Evolutionary conservation across 2,113 vertebrate genomes (phyloP).

Genomic region (Parotia lawesii): DNA sequence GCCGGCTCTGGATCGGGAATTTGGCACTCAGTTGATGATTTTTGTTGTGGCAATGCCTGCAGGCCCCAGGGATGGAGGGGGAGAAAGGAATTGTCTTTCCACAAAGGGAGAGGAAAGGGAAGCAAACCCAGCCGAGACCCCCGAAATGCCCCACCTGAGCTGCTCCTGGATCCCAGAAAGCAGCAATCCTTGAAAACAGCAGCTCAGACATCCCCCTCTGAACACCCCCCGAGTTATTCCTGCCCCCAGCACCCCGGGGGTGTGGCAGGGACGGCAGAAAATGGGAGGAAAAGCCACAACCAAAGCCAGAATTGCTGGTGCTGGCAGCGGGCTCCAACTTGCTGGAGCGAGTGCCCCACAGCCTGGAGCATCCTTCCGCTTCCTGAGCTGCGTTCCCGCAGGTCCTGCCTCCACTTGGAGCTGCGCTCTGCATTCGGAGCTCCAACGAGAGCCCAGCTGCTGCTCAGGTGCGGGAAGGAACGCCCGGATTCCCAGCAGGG

Average conservation of each 20-base stretch:
- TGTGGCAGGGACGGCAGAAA: fast-evolving
- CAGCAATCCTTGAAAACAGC: not conserved
- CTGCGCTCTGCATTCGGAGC: not conserved
- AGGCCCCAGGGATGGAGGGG: not conserved
- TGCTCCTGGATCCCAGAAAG: not conserved
- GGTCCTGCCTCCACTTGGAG: not conserved
- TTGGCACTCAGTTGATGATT: fast-evolving
- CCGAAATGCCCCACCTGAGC: not conserved
- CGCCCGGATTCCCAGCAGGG: fast-evolving
- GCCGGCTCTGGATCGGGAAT: not conserved
- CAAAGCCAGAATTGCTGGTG: not conserved
- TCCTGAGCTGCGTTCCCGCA: fast-evolving
- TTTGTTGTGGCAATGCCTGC: not conserved
- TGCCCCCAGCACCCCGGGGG: not conserved
- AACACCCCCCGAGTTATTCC: fast-evolving
- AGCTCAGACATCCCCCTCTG: not conserved
- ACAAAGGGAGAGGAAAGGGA: not conserved
- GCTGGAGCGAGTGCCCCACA: not conserved
- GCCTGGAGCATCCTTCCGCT: not conserved
- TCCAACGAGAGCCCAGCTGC: not conserved
- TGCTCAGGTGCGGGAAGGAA: not conserved
- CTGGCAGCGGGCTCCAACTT: not conserved
- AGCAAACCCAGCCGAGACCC: not conserved
- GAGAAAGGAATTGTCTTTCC: not conserved
- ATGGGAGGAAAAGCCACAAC: not conserved